phyloP scores from a whole-genome alignment of 2,888 invertebrate species.

The Synanthedon formicaeformis region DNA sequence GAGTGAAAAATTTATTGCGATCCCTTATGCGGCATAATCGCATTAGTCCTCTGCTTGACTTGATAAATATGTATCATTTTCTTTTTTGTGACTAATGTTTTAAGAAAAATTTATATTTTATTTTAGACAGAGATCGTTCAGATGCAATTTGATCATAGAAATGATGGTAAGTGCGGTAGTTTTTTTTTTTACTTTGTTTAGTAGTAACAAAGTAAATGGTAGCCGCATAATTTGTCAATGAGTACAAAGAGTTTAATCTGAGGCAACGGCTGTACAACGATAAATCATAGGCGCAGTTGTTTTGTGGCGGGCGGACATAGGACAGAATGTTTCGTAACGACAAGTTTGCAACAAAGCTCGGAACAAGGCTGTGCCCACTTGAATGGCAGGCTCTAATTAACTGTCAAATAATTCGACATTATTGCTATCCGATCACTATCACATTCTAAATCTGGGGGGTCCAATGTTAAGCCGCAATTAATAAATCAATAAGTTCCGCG shows the following conservation, averaged over 20 bases:
- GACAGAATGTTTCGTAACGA: constrained; percentile 51
- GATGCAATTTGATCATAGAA: constrained; percentile 3
- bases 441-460: constrained; percentile 8
- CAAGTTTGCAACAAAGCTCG: constrained; percentile 38
- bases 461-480: not conserved
- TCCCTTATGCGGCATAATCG: constrained; percentile 5
- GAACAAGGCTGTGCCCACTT: constrained; percentile 31
- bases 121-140: too few species aligned
- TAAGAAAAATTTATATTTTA: not conserved
- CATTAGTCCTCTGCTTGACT: not conserved
- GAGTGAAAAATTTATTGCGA: constrained; percentile 39
- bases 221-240: constrained; percentile 55
- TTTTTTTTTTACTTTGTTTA: not conserved
- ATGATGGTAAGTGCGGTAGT: not conserved
- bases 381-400: constrained; percentile 64
- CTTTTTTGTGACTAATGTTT: not conserved
- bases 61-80: not conserved
- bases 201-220: constrained; percentile 43
- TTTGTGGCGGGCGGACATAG: constrained; percentile 32
- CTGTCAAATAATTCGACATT: constrained; percentile 60
- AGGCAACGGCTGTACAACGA: constrained; percentile 29
- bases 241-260: constrained; percentile 52
- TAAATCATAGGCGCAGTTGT: constrained; percentile 55
- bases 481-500: not conserved
- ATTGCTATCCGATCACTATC: constrained; percentile 33